Percentiles rank a stretch among this genome's conserved stretches.
Conservation (phyloP, 2,888 invertebrate species). For the Xestoiulus laeticollis region DNA sequence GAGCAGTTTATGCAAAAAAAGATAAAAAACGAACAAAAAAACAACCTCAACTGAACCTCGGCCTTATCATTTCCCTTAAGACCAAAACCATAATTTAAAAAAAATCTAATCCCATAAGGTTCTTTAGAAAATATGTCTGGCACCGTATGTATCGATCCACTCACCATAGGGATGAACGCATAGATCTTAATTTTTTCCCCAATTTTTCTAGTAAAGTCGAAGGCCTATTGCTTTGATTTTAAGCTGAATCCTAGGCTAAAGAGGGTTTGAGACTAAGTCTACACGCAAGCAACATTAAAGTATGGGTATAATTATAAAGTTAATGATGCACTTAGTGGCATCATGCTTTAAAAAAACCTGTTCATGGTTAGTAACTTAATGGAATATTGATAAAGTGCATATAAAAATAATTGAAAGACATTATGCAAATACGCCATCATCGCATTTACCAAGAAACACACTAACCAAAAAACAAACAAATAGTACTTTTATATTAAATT, state of each 20-base stretch:
- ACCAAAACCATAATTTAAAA: conserved; percentile 24
- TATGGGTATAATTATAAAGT: too few species aligned
- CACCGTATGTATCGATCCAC: conserved; percentile 1
- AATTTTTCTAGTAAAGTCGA: background rate
- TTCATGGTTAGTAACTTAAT: too few species aligned
- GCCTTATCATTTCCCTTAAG: conserved; percentile 16
- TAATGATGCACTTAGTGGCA: too few species aligned
- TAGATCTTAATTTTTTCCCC: background rate
- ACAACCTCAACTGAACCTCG: background rate
- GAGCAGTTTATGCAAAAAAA: background rate
- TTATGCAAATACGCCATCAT: too few species aligned
- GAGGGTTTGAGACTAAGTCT: too few species aligned
- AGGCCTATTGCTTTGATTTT: background rate
- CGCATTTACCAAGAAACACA: too few species aligned
- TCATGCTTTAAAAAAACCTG: too few species aligned
- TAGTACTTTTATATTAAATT: too few species aligned
- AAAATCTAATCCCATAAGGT: conserved; percentile 19
- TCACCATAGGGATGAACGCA: background rate
- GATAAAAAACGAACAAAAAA: background rate
- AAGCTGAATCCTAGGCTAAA: background rate
- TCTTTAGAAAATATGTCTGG: conserved; percentile 26
- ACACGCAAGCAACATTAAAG: too few species aligned
- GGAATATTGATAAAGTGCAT: too few species aligned
- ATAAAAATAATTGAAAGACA: too few species aligned
- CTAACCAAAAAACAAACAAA: too few species aligned